Conservation (phyloP, 2,113 vertebrate genomes). For the Poeciliopsis occidentalis region DNA sequence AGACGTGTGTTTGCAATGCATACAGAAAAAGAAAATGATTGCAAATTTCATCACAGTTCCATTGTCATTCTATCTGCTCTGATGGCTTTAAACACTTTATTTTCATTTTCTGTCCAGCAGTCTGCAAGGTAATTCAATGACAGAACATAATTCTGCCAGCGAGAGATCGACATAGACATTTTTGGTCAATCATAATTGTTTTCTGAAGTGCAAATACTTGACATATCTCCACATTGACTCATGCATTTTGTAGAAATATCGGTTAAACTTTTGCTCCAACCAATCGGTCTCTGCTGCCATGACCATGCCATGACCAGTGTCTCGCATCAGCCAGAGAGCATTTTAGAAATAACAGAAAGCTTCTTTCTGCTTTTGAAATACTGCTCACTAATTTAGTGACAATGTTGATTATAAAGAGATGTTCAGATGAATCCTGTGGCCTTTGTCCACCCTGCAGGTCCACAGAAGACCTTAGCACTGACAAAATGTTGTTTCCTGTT, state of each 20-base stretch:
- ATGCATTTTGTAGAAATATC: constrained; percentile 50
- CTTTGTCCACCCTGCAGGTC: neutral
- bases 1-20: neutral
- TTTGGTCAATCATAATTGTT: constrained; percentile 13
- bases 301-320: neutral
- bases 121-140: neutral
- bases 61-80: neutral
- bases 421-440: constrained; percentile 2
- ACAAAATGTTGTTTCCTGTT: constrained; percentile 46
- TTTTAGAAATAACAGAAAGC: constrained; percentile 3
- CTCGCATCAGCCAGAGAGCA: constrained; percentile 6
- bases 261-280: constrained; percentile 42
- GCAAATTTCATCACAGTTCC: neutral
- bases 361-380: constrained; percentile 7
- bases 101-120: constrained; percentile 4
- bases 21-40: neutral
- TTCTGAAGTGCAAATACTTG: constrained; percentile 32
- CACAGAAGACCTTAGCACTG: constrained; percentile 56
- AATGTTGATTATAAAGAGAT: neutral
- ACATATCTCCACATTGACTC: constrained; percentile 14
- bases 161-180: neutral
- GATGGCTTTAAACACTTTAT: constrained; percentile 20
- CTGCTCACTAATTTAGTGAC: neutral
- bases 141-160: constrained; percentile 6
- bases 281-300: neutral